Conservation (phyloP, 2,888 invertebrate genomes). For the Catocala fraxini region DNA sequence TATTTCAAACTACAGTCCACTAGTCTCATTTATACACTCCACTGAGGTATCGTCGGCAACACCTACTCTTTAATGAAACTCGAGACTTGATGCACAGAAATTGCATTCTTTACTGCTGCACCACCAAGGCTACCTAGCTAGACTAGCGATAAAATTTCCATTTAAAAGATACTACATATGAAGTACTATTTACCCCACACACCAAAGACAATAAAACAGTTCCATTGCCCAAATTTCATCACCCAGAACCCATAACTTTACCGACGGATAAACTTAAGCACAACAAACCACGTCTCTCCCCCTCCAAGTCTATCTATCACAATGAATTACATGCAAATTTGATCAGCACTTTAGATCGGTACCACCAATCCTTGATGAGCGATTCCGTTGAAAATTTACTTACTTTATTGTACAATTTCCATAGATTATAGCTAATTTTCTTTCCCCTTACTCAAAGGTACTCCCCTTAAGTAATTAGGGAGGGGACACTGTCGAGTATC, state of each 20-base stretch:
- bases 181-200: not conserved
- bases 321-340: slow-evolving; percentile 30
- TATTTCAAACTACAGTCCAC: too few relatives aligned
- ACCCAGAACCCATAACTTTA: not conserved
- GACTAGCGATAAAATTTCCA: not conserved
- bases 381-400: slow-evolving; percentile 34
- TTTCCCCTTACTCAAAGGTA: slow-evolving; percentile 31
- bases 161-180: not conserved
- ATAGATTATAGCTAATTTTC: slow-evolving; percentile 50
- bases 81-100: too few relatives aligned
- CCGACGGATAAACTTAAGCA: slow-evolving; percentile 4
- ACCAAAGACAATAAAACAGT: not conserved
- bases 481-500: slow-evolving; percentile 3
- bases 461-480: slow-evolving; percentile 11
- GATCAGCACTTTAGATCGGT: slow-evolving; percentile 35
- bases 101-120: not conserved
- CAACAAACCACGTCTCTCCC: not conserved
- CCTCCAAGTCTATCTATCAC: slow-evolving; percentile 5
- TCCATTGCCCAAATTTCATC: slow-evolving; percentile 10
- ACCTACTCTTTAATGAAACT: too few relatives aligned
- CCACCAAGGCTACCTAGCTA: not conserved
- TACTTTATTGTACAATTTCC: slow-evolving; percentile 50
- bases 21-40: too few relatives aligned
- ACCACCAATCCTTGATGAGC: slow-evolving; percentile 31
- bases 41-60: too few relatives aligned